Evolutionary conservation across 2,113 vertebrate species (phyloP).

Genomic region (Xyrauchen texanus): DNA sequence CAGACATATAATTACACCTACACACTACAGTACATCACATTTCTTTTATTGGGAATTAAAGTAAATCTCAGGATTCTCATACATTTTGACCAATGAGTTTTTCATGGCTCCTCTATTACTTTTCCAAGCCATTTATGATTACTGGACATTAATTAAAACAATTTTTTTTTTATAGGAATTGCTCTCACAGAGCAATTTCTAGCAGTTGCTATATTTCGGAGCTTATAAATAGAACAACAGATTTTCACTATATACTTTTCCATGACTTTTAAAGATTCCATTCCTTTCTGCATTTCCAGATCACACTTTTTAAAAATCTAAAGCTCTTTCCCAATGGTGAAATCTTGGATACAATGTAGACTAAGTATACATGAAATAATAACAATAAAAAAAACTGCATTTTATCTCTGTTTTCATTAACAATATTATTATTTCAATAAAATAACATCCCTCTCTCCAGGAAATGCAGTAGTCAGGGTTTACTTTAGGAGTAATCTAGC

Average conservation of each 20-base stretch:
- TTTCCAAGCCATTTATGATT: too few relatives aligned
- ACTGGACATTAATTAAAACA: too few relatives aligned
- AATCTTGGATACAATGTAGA: too few relatives aligned
- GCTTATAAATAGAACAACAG: too few relatives aligned
- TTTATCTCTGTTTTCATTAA: constrained; percentile 37
- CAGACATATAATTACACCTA: neutral
- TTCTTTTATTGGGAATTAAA: neutral
- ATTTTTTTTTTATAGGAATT: too few relatives aligned
- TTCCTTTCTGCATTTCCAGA: too few relatives aligned
- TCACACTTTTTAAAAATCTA: neutral
- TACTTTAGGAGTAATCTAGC: constrained; percentile 67
- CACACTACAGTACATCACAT: neutral
- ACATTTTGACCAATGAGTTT: too few relatives aligned
- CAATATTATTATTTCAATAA: neutral
- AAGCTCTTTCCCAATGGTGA: neutral
- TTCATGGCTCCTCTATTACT: too few relatives aligned
- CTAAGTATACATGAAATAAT: neutral
- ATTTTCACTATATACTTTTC: too few relatives aligned
- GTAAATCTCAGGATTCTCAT: neutral
- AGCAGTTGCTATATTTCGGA: too few relatives aligned
- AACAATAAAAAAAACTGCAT: neutral
- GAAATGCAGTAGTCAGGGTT: constrained; percentile 61
- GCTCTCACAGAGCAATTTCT: too few relatives aligned
- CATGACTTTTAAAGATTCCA: too few relatives aligned
- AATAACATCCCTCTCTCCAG: constrained; percentile 60